Percentiles rank a stretch among this genome's conserved stretches.
These are phyloP conservation scores for Hirudinaria manillensis DNA, from an alignment of 2,888 invertebrate species.

Conservation along the genomic window DNA sequence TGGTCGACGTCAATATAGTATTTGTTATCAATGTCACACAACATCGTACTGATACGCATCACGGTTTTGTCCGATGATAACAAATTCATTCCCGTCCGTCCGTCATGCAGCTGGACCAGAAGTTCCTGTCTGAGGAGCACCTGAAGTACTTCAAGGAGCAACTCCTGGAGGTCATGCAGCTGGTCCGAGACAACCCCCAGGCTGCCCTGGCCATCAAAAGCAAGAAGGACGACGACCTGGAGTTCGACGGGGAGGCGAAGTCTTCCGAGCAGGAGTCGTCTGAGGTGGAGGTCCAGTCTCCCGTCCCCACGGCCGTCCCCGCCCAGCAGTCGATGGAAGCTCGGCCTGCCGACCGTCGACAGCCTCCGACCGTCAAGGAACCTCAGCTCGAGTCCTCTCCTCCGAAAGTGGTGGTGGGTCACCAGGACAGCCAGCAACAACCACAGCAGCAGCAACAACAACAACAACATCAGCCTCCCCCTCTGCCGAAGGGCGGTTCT, in stretches of 20 bases:
- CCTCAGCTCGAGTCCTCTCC: not conserved
- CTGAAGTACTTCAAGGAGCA: conserved; percentile 70
- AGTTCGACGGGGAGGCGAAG: conserved; percentile 20
- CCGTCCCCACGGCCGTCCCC: not conserved
- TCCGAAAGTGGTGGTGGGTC: not conserved
- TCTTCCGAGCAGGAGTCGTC: conserved; percentile 15
- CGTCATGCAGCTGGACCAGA: conserved; percentile 65
- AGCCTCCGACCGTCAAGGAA: not conserved
- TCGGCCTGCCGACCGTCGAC: not conserved
- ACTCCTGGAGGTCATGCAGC: conserved; percentile 74
- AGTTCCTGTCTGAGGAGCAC: conserved; percentile 71
- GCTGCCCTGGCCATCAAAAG: conserved; percentile 22
- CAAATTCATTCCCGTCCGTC: not conserved
- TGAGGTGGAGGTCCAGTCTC: conserved; percentile 3
- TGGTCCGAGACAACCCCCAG: conserved; percentile 73
- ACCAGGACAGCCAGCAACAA: not conserved
- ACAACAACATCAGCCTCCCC: not conserved
- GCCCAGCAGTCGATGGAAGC: not conserved
- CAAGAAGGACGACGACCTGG: conserved; percentile 41
- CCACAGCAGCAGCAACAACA: not conserved
- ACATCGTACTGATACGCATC: not conserved
- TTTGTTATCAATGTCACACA: too few species aligned
- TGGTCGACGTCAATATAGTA: too few species aligned
- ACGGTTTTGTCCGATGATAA: not conserved
- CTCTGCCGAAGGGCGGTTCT: not conserved